A percentile compares a stretch with the other conserved stretches of the same genome.
Evolutionary conservation across 2,888 invertebrate genomes (phyloP).

Genomic region (Tricholauxania praeusta): DNA sequence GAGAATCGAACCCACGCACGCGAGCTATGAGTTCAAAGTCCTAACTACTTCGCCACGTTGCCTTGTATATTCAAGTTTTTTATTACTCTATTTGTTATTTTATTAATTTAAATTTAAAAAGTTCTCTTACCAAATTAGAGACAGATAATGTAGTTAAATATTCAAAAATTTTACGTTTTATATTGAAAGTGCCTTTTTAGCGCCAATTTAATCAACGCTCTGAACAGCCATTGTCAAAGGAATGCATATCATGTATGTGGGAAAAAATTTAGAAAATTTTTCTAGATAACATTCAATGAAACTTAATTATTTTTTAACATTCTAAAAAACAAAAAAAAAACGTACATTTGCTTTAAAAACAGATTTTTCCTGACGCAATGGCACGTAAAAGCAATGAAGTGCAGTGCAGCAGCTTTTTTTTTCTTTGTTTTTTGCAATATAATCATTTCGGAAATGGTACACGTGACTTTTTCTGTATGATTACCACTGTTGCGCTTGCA

Average conservation of each 20-base stretch:
- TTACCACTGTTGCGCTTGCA: conserved; percentile 37
- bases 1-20: too few species aligned
- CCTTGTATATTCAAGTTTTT: too few species aligned
- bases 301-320: background rate
- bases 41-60: too few species aligned
- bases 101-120: too few species aligned
- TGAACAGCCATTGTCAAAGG: too few species aligned
- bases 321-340: background rate
- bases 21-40: too few species aligned
- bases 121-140: too few species aligned
- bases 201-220: background rate
- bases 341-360: background rate
- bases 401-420: conserved; percentile 49
- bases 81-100: too few species aligned
- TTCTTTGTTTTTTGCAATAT: conserved; percentile 38
- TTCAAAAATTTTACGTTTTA: too few species aligned
- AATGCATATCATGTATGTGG: background rate
- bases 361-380: conserved; percentile 19
- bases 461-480: conserved; percentile 47
- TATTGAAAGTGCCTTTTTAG: too few species aligned
- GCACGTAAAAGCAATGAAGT: conserved; percentile 52
- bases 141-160: too few species aligned
- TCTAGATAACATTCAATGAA: background rate
- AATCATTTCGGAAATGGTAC: conserved; percentile 46
- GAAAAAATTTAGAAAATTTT: conserved; percentile 32